Evolutionary conservation across 2,888 invertebrate species (phyloP).

Genomic region (Spicauda simplicius): DNA sequence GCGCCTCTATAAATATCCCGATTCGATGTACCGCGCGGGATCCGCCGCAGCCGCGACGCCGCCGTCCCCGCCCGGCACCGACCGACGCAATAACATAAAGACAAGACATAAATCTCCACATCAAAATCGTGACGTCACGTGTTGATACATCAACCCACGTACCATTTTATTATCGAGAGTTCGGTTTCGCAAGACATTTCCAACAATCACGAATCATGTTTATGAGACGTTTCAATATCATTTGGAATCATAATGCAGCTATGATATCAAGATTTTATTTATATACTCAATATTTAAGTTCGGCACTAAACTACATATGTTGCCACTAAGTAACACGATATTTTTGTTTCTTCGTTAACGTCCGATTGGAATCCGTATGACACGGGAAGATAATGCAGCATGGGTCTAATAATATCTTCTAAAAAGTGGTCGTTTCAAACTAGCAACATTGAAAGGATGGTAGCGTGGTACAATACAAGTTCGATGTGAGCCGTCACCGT

Average conservation of each 20-base stretch:
- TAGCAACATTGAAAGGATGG: neutral
- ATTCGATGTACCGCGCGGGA: slow-evolving; percentile 44
- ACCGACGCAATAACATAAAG: slow-evolving; percentile 55
- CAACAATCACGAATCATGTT: slow-evolving; percentile 42
- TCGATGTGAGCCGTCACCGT: slow-evolving; percentile 37
- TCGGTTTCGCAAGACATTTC: slow-evolving; percentile 43
- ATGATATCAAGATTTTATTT: slow-evolving; percentile 28
- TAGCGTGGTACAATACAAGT: slow-evolving; percentile 1
- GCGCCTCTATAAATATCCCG: slow-evolving; percentile 78
- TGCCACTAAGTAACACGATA: neutral
- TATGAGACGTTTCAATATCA: slow-evolving; percentile 33
- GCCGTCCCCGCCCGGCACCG: slow-evolving; percentile 61
- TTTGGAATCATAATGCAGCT: slow-evolving; percentile 15
- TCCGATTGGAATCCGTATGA: neutral
- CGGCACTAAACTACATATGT: slow-evolving; percentile 19
- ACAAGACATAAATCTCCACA: slow-evolving; percentile 60
- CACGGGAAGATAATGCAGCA: neutral
- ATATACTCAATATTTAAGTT: slow-evolving; percentile 12
- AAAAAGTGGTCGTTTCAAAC: neutral
- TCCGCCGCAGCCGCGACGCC: slow-evolving; percentile 56
- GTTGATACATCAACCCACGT: slow-evolving; percentile 54
- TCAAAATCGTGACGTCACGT: slow-evolving; percentile 59
- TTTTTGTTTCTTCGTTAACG: neutral
- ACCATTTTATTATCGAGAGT: slow-evolving; percentile 52
- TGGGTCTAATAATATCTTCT: neutral